Conservation (phyloP, 2,888 invertebrate species). For the Shargacucullia verbasci region DNA sequence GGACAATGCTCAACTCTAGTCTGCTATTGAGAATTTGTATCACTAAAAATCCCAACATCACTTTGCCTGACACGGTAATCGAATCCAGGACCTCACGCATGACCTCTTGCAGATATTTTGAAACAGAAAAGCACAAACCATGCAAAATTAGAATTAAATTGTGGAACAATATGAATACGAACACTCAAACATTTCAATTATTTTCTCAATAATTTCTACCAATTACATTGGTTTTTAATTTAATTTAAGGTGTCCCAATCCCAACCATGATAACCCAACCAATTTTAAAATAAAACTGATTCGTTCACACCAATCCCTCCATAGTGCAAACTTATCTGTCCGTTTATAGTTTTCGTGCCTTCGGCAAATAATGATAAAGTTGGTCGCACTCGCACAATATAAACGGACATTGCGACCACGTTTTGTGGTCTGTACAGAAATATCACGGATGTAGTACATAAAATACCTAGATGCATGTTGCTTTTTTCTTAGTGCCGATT, state of each 20-base stretch:
- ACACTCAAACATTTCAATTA: background rate
- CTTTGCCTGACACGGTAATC: too few species aligned
- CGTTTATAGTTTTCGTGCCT: slow-evolving; percentile 75
- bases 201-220: slow-evolving; percentile 2
- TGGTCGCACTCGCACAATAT: slow-evolving; percentile 61
- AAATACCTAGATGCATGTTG: slow-evolving; percentile 49
- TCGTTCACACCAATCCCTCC: slow-evolving; percentile 51
- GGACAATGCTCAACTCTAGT: too few species aligned
- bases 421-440: slow-evolving; percentile 60
- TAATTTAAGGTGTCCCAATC: slow-evolving; percentile 10
- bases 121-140: too few species aligned
- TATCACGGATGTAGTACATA: slow-evolving; percentile 62
- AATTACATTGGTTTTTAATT: slow-evolving; percentile 10
- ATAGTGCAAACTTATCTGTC: slow-evolving; percentile 71
- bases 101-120: too few species aligned
- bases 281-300: slow-evolving; percentile 48
- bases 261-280: slow-evolving; percentile 27
- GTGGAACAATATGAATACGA: too few species aligned
- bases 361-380: slow-evolving; percentile 78
- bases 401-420: slow-evolving; percentile 67
- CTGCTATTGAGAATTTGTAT: too few species aligned
- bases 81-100: too few species aligned
- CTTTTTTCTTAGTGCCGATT: slow-evolving; percentile 27
- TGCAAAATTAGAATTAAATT: too few species aligned
- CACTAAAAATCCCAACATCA: too few species aligned